phyloP scores from a whole-genome alignment of 2,888 invertebrate species.

The Drosophila flavopinicola region DNA sequence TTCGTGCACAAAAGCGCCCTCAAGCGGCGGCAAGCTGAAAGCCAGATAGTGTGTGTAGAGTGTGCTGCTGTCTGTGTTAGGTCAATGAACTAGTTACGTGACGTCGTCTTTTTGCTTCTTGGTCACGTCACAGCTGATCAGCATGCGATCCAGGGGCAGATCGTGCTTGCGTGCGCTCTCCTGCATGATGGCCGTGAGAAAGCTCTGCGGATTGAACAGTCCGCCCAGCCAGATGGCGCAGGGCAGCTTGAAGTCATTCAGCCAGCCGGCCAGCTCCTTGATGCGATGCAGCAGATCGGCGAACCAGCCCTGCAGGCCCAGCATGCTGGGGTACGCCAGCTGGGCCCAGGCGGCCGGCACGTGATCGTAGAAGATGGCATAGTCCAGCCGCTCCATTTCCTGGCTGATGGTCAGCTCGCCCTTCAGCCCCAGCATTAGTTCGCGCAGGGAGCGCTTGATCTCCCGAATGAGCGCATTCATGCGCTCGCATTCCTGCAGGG shows the following conservation, averaged over 20 bases:
- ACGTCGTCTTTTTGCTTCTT: constrained; percentile 95
- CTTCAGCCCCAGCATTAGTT: constrained; percentile 95
- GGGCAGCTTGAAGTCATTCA: constrained; percentile 91
- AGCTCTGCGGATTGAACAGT: constrained; percentile 98
- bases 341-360: constrained; percentile 94
- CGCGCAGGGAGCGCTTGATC: constrained; percentile 92
- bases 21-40: constrained; percentile 91
- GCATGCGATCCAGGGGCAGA: constrained; percentile 98
- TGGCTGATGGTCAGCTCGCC: constrained; percentile 97
- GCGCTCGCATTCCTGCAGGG: constrained; percentile 96
- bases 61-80: too few relatives aligned
- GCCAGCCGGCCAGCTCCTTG: constrained; percentile 94
- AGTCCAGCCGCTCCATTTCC: constrained; percentile 96
- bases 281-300: constrained; percentile 92
- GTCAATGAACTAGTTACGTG: constrained; percentile 85
- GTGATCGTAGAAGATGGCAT: constrained; percentile 93
- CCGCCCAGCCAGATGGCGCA: constrained; percentile 97
- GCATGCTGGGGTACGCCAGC: constrained; percentile 94
- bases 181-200: constrained; percentile 98
- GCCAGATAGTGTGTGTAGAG: background rate
- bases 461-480: constrained; percentile 95
- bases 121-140: constrained; percentile 96
- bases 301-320: constrained; percentile 94
- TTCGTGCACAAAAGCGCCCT: constrained; percentile 96
- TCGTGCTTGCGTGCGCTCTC: constrained; percentile 97